phyloP scores from a whole-genome alignment of 2,888 invertebrate species.

The Drosophila barbarae region DNA sequence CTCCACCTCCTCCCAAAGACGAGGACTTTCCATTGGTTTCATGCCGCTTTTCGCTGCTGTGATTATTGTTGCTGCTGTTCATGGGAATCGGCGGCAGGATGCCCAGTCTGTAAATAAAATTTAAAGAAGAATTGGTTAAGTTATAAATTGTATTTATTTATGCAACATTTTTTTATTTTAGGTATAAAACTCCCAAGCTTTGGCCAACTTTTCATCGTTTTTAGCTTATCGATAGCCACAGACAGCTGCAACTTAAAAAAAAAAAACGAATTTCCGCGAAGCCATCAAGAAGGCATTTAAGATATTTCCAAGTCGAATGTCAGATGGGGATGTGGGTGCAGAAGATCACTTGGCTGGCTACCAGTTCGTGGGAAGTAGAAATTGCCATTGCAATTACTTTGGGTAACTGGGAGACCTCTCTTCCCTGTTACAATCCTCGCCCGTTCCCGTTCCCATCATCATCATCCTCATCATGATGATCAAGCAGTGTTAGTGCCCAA shows the following conservation, averaged over 20 bases:
- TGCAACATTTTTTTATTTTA: not conserved
- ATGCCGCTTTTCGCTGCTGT: slow-evolving; percentile 61
- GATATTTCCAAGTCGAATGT: slow-evolving; percentile 13
- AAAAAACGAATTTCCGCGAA: slow-evolving; percentile 19
- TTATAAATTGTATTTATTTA: not conserved
- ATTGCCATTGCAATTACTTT: slow-evolving; percentile 22
- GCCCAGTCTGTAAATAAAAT: slow-evolving; percentile 64
- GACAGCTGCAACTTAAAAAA: slow-evolving; percentile 12
- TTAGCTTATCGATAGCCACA: slow-evolving; percentile 7
- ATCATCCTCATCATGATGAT: slow-evolving; percentile 1
- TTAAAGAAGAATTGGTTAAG: not conserved
- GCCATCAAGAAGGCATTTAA: slow-evolving; percentile 21
- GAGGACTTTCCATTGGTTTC: slow-evolving; percentile 82
- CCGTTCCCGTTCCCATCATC: slow-evolving; percentile 12
- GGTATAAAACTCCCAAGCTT: not conserved
- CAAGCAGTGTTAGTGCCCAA: not conserved
- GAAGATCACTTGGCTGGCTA: slow-evolving; percentile 3
- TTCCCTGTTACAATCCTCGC: not conserved
- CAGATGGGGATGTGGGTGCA: slow-evolving; percentile 1
- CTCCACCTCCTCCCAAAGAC: slow-evolving; percentile 62
- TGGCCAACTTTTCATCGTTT: not conserved
- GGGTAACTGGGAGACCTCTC: slow-evolving; percentile 11
- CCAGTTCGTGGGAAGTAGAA: slow-evolving; percentile 19
- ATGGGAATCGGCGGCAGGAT: slow-evolving; percentile 78
- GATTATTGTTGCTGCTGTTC: slow-evolving; percentile 44